phyloP scores from a whole-genome alignment of 2,797 vertebrate species.

The Rhinoraja longicauda region DNA sequence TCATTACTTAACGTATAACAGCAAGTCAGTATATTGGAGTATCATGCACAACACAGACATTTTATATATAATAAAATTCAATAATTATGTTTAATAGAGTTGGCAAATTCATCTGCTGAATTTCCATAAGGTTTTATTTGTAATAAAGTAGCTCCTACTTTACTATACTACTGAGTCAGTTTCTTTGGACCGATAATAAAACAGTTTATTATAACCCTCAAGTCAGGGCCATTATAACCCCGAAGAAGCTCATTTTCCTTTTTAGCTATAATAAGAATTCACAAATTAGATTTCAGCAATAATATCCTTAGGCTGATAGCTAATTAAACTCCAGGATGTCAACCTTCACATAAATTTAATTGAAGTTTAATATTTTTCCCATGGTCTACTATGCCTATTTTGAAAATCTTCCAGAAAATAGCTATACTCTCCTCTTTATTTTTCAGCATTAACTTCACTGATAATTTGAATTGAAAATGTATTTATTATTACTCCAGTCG shows the following conservation, averaged over 20 bases:
- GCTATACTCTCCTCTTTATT: not conserved
- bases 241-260: slow-evolving; percentile 16
- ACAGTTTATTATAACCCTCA: not conserved
- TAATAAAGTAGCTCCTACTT: not conserved
- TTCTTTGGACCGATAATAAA: not conserved
- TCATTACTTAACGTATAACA: not conserved
- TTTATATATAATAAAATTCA: not conserved
- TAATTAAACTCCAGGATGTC: slow-evolving; percentile 15
- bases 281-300: slow-evolving; percentile 26
- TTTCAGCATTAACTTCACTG: not conserved
- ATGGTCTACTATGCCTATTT: not conserved
- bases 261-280: slow-evolving; percentile 8
- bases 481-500: not conserved
- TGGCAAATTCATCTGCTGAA: not conserved
- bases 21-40: not conserved
- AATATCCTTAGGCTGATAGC: not conserved
- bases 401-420: not conserved
- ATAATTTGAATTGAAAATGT: not conserved
- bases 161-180: not conserved
- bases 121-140: not conserved
- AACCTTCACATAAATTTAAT: slow-evolving; percentile 29
- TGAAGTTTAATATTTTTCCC: not conserved
- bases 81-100: not conserved
- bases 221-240: not conserved
- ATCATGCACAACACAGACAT: not conserved